phyloP scores from a whole-genome alignment of 2,113 vertebrate species.

The Machaerirhynchus nigripectus region DNA sequence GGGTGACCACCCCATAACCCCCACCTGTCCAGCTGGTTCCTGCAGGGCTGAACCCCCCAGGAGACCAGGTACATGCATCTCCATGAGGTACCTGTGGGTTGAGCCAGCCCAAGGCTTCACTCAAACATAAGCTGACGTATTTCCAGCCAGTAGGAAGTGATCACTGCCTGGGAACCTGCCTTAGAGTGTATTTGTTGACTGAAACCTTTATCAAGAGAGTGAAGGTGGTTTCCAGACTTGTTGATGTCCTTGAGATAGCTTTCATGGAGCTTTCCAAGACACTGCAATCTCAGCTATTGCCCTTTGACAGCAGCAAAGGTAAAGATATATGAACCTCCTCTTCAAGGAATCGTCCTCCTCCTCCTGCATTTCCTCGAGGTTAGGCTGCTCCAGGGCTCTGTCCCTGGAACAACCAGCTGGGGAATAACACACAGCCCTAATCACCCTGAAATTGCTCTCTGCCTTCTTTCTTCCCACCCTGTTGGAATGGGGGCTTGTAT shows the following conservation, averaged over 20 bases:
- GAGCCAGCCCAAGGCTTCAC: background rate
- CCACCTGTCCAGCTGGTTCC: background rate
- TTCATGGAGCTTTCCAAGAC: background rate
- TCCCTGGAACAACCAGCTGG: background rate
- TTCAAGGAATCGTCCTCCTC: background rate
- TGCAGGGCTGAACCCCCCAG: background rate
- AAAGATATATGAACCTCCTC: background rate
- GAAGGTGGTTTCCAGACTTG: conserved; percentile 24
- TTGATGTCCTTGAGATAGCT: background rate
- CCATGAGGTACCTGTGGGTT: background rate
- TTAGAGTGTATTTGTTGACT: background rate
- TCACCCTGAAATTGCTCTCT: background rate
- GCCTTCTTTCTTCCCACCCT: background rate
- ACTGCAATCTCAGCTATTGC: conserved; percentile 31
- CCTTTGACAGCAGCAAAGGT: conserved; percentile 57
- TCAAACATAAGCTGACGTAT: background rate
- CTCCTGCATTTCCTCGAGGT: background rate
- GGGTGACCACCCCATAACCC: background rate
- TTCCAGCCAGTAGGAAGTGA: background rate
- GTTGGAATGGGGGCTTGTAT: background rate
- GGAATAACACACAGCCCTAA: background rate
- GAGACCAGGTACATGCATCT: background rate
- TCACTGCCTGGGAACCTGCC: background rate
- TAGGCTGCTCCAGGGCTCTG: background rate
- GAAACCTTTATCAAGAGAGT: conserved; percentile 55